Evolutionary conservation across 2,113 vertebrate genomes (phyloP).

Genomic region (Spilogale gracilis): DNA sequence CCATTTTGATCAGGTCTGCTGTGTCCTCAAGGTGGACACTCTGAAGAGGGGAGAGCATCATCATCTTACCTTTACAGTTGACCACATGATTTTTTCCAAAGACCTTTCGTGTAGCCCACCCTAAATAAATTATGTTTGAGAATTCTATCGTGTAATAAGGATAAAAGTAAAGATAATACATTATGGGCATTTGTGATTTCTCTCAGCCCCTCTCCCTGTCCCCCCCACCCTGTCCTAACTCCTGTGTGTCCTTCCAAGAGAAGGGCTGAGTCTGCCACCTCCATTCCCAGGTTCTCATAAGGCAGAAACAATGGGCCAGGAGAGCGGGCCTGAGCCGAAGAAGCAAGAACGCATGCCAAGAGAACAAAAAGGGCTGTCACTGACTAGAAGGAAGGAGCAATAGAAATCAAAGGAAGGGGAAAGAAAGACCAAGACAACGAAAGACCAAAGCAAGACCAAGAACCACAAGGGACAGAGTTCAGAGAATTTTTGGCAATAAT

Average conservation of each 20-base stretch:
- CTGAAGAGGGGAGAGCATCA: background rate
- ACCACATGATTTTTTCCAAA: background rate
- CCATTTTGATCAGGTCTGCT: background rate
- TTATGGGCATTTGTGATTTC: background rate
- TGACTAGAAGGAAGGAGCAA: background rate
- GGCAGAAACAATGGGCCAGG: background rate
- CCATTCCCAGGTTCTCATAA: background rate
- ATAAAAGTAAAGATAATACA: background rate
- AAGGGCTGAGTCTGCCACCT: background rate
- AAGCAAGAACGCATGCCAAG: background rate
- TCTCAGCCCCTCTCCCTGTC: background rate
- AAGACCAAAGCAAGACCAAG: background rate
- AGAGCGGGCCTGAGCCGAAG: background rate
- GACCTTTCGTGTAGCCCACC: background rate
- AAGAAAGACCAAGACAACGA: background rate
- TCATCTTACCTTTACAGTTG: background rate
- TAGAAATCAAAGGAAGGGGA: background rate
- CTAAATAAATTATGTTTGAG: background rate
- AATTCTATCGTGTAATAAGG: background rate
- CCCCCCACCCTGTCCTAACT: background rate
- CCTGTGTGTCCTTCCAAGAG: background rate
- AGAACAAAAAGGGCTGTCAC: background rate
- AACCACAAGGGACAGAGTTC: background rate
- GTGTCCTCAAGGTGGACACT: background rate
- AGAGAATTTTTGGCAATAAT: slow-evolving; percentile 14